phyloP scores from a whole-genome alignment of 2,888 invertebrate species.

The Zhengitettix transpicula region DNA sequence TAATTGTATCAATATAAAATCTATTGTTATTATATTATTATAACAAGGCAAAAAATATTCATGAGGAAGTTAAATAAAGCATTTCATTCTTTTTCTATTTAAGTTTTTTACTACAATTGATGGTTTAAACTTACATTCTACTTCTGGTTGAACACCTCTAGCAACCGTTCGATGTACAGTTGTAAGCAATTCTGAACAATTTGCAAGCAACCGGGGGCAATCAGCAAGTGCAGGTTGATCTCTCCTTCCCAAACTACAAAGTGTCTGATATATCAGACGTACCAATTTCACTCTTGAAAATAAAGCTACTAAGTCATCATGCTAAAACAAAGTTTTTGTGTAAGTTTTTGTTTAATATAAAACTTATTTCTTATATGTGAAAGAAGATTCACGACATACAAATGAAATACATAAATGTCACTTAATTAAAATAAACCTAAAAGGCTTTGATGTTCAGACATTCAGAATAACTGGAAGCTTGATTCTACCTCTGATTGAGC shows the following conservation, averaged over 20 bases:
- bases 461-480: too few species aligned
- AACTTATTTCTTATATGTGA: too few species aligned
- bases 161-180: conserved; percentile 58
- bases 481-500: conserved; percentile 24
- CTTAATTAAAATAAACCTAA: too few species aligned
- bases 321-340: conserved; percentile 19
- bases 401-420: too few species aligned
- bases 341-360: neutral
- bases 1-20: too few species aligned
- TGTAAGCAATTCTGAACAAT: conserved; percentile 68
- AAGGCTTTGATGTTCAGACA: too few species aligned
- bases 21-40: too few species aligned
- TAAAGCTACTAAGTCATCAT: conserved; percentile 45
- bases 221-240: conserved; percentile 48
- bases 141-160: conserved; percentile 53
- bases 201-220: conserved; percentile 62
- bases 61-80: too few species aligned
- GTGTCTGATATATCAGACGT: conserved; percentile 68
- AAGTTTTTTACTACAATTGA: too few species aligned
- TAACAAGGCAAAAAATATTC: too few species aligned
- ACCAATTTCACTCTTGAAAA: conserved; percentile 73
- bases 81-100: too few species aligned
- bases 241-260: conserved; percentile 50
- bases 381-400: too few species aligned
- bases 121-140: conserved; percentile 32